These are phyloP conservation scores for Atherinosoma microstoma DNA, from an alignment of 2,797 vertebrate genomes.

Conservation along the genomic window DNA sequence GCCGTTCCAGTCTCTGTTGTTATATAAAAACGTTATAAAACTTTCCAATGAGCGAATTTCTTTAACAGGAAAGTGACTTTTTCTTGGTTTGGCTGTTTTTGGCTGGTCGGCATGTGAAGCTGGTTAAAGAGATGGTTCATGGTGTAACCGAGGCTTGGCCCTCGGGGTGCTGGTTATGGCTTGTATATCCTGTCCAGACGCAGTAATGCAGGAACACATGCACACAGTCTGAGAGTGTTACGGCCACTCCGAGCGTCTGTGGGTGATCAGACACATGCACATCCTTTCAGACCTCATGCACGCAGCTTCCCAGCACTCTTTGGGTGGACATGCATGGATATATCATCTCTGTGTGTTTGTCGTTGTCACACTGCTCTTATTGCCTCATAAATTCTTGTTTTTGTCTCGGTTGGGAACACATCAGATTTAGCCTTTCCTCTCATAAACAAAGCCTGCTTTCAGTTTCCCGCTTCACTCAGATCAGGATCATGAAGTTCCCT, in stretches of 20 bases:
- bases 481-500: background rate
- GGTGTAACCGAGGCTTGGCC: conserved; percentile 51
- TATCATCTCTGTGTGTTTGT: conserved; percentile 1
- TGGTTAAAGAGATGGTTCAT: conserved; percentile 43
- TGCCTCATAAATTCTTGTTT: conserved; percentile 51
- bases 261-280: conserved; percentile 16
- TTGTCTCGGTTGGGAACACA: conserved; percentile 26
- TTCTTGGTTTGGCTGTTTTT: conserved; percentile 43
- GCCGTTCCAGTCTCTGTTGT: conserved; percentile 15
- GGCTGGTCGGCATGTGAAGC: conserved; percentile 42
- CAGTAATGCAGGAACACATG: conserved; percentile 40
- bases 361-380: conserved; percentile 5
- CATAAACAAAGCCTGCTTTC: conserved; percentile 53
- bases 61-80: conserved; percentile 47
- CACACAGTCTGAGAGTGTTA: conserved; percentile 20
- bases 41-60: conserved; percentile 54
- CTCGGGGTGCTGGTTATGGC: conserved; percentile 47
- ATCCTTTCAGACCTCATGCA: conserved; percentile 9
- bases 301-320: background rate
- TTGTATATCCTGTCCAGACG: conserved; percentile 58
- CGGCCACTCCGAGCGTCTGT: conserved; percentile 8
- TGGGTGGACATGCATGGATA: conserved; percentile 15
- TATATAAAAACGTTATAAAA: conserved; percentile 47
- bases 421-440: conserved; percentile 35
- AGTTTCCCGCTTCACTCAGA: conserved; percentile 26